A percentile compares a stretch with the other conserved stretches of the same genome.
Evolutionary conservation across 2,113 vertebrate genomes (phyloP).

Genomic region (Chitala chitala): DNA sequence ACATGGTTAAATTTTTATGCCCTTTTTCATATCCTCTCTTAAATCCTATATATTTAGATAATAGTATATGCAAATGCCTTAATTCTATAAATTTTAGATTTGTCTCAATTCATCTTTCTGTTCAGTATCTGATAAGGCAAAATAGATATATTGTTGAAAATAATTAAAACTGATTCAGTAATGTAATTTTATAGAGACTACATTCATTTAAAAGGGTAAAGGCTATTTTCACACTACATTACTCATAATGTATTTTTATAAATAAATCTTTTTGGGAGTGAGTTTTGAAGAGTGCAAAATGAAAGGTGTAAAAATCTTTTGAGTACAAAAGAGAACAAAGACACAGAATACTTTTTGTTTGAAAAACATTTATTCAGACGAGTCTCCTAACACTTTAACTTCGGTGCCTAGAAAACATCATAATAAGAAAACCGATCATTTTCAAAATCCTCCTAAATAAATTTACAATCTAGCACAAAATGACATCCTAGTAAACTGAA

Average conservation of each 20-base stretch:
- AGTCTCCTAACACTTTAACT: too few species aligned
- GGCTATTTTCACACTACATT: constrained; percentile 14
- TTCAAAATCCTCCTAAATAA: too few species aligned
- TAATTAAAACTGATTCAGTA: constrained; percentile 71
- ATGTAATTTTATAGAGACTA: constrained; percentile 43
- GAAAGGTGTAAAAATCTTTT: not conserved
- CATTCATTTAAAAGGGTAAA: too few species aligned
- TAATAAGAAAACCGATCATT: too few species aligned
- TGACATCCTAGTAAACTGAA: too few species aligned
- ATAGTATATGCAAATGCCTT: constrained; percentile 89
- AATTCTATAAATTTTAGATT: constrained; percentile 98
- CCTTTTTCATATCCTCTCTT: constrained; percentile 74
- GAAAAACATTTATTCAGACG: too few species aligned
- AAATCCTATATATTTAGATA: constrained; percentile 82
- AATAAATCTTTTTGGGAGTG: constrained; percentile 11
- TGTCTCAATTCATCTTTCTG: constrained; percentile 78
- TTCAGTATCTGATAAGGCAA: constrained; percentile 54
- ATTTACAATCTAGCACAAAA: too few species aligned
- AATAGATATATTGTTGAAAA: constrained; percentile 63
- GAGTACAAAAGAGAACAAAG: too few species aligned
- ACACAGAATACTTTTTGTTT: too few species aligned
- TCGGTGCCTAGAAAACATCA: too few species aligned
- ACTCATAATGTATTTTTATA: constrained; percentile 12
- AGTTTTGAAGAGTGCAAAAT: not conserved
- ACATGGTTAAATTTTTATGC: constrained; percentile 83